A percentile compares a stretch with the other conserved stretches of the same genome.
Conservation (phyloP, 1,140 invertebrate genomes). For the Andricus grossulariae region DNA sequence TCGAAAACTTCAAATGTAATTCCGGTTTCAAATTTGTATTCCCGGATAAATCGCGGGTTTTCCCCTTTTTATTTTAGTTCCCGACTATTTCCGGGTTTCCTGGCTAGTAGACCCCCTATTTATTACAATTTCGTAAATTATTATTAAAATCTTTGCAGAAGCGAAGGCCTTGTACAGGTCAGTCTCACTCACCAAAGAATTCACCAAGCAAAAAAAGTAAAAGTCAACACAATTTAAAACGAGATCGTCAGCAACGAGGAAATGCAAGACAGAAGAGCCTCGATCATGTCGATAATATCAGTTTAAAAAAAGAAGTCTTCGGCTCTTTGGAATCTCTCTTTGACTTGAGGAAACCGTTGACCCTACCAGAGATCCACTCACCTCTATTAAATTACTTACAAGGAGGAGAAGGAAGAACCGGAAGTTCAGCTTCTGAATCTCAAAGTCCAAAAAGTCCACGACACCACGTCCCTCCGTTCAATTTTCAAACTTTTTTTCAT, state of each 20-base stretch:
- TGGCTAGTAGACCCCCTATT: no score
- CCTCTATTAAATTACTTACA: slow-evolving; percentile 33
- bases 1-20: no score
- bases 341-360: slow-evolving; percentile 55
- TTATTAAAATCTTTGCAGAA: slow-evolving; percentile 44
- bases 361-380: slow-evolving; percentile 46
- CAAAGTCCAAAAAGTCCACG: slow-evolving; percentile 30
- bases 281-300: neutral
- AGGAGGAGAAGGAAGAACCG: slow-evolving; percentile 19
- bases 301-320: slow-evolving; percentile 49
- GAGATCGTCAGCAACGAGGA: slow-evolving; percentile 35
- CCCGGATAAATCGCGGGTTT: no score
- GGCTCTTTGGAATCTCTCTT: slow-evolving; percentile 62
- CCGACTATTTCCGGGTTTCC: no score
- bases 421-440: slow-evolving; percentile 27
- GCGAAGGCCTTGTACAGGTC: slow-evolving; percentile 51
- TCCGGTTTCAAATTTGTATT: no score
- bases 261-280: slow-evolving; percentile 33
- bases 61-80: no score
- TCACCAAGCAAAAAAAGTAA: slow-evolving; percentile 42
- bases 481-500: neutral
- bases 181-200: slow-evolving; percentile 44
- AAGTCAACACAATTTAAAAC: slow-evolving; percentile 51
- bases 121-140: no score
- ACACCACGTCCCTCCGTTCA: slow-evolving; percentile 24